Base-by-base conservation (phyloP, 1,140 invertebrate species). In the Grapholita molesta region DNA sequence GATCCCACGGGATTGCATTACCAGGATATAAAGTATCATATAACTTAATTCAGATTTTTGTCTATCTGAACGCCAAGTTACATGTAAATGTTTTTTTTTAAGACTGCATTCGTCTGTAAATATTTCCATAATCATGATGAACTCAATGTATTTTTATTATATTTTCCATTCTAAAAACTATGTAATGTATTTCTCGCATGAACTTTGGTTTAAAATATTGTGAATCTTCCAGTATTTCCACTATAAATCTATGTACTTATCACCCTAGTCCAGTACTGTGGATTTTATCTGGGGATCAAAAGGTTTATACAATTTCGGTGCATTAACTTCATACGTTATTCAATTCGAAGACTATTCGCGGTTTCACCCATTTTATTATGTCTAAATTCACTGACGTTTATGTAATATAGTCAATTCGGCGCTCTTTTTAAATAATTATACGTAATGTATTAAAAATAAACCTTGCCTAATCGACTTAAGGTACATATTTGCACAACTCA, bases 221-320 rank as follows among this genome's bases (percentile, higher is more conserved):
- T n/a, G n/a, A 21, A 55, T 0, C 68, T 74, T 85, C 78, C 64
- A 80, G 79, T 69, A 38, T 7, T 21, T 18, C 30, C 35, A 12
- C 33, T 38, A 3, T 81, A 79, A 18, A 73, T 80, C 76, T 53
- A 8, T 57, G 74, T 71, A 8, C 18, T 30, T 64, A 74, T 79
- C 76, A 80, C 81, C 66, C 74, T 66, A 70, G 74, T 77, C 73
- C 79, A 76, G 78, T n/a, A n/a, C n/a, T n/a, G n/a, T 67, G 82
- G 76, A 80, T 84, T 84, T 78, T 85, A 85, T 80, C 77, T 71
- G 66, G 65, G 78, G 84, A 87, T 86, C 84, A 87, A 86, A 86
- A 89, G 83, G 80, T 71, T 77, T 80, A 84, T 85, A 86, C 75
- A 81, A 78, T 87, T 86, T 79, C 76, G 82, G 79, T 74, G 81